Evolutionary conservation across 2,888 invertebrate species (phyloP), one percentile per base, ranked within the genome.

Genomic region (Gerris lacustris): DNA sequence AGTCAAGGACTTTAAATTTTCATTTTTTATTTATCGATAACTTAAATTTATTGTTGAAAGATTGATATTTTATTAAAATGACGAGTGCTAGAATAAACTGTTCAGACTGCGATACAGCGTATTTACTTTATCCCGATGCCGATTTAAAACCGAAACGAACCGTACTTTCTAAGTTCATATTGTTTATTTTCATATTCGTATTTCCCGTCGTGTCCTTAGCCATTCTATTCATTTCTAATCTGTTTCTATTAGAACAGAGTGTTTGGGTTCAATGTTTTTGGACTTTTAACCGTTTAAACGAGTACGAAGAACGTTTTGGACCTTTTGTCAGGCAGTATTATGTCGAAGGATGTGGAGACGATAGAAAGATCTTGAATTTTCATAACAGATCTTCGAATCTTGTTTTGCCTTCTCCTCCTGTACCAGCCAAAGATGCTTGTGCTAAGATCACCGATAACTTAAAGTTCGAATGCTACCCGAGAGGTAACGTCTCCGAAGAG

Each of bases 391-490:
- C 7, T n/a, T 7, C 9, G 9, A 31, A 17, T 64, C 4, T n/a
- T 1, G n/a, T n/a, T 15, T 69, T 71, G 17, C 71, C 71, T n/a
- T 44, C 45, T 44, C 71, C 71, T 31, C 71, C 71, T 44, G 45
- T 45, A 6, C 71, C 71, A 6, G 44, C 31, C 6, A 62, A 44
- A 44, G 67, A 69, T 15, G 18, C 44, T 15, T 71, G 63, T 74
- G 73, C 67, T 69, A 74, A 67, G 44, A 71, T 72, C 55, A 68
- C 72, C 5, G 74, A 76, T 69, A 71, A 68, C 44, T 72, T 72
- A n/a, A 75, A 73, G 73, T 76, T 77, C 73, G 77, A 77, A 70
- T 77, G 77, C 69, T 76, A 75, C 67, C 77, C 77, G 5, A 71
- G 75, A 71, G 74, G 74, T 45, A 66, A 68, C 31, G 72, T 73